A percentile compares a stretch with the other conserved stretches of the same genome.
Conservation (phyloP, 2,113 vertebrate species). For the Siniperca chuatsi region DNA sequence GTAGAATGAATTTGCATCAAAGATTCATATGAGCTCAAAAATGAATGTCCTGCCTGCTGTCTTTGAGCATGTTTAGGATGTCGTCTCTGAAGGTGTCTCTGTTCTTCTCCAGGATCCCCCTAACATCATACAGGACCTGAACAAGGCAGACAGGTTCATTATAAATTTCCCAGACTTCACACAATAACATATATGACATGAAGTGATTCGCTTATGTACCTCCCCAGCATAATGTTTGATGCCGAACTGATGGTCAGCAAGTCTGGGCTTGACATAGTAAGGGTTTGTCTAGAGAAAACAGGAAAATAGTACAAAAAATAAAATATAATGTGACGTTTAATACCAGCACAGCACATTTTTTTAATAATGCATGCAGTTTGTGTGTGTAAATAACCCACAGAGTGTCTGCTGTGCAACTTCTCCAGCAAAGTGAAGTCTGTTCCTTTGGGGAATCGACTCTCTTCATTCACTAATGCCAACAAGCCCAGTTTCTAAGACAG, state of each 20-base stretch:
- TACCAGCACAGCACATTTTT: not conserved
- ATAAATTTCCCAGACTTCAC: not conserved
- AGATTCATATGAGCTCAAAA: not conserved
- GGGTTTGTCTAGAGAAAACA: constrained; percentile 88
- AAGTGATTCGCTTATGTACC: constrained; percentile 68
- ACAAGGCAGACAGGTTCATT: not conserved
- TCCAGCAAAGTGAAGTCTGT: constrained; percentile 94
- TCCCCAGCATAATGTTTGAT: constrained; percentile 95
- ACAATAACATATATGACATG: not conserved
- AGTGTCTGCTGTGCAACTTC: constrained; percentile 93
- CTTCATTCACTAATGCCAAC: constrained; percentile 92
- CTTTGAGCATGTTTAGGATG: constrained; percentile 93
- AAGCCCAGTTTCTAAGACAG: constrained; percentile 91
- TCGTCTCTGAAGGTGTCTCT: constrained; percentile 95
- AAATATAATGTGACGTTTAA: not conserved
- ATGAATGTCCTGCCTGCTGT: constrained; percentile 87
- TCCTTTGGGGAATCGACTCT: constrained; percentile 95
- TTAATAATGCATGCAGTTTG: constrained; percentile 20
- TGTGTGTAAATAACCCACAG: constrained; percentile 82
- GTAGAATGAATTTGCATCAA: not conserved
- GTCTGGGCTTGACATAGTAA: constrained; percentile 92
- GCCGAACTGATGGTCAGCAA: constrained; percentile 94
- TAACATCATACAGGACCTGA: constrained; percentile 91
- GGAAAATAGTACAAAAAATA: not conserved
- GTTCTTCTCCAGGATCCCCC: constrained; percentile 93